Percentiles rank a stretch among this genome's conserved stretches.
Conservation (phyloP, 2,113 vertebrate species). For the Planiliza haematocheilus region DNA sequence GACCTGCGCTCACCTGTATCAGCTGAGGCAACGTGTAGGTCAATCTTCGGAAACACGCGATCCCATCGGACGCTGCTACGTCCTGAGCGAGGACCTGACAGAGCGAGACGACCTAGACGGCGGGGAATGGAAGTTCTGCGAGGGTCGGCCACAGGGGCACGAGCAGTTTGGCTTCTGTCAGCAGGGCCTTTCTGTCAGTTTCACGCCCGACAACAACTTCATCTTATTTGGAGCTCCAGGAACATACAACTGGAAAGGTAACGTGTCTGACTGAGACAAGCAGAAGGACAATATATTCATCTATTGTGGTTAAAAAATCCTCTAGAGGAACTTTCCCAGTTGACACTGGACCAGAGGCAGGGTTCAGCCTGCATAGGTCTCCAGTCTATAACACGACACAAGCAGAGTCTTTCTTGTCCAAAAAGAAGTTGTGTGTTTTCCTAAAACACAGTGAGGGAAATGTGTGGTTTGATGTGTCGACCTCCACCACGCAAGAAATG, state of each 20-base stretch:
- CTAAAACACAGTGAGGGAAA: not conserved
- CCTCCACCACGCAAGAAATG: too few species aligned
- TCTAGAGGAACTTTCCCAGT: too few species aligned
- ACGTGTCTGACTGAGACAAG: not conserved
- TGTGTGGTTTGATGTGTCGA: not conserved
- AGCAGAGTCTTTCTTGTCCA: not conserved
- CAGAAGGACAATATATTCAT: not conserved
- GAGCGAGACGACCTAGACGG: constrained; percentile 90
- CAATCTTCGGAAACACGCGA: constrained; percentile 91
- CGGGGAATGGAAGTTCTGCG: constrained; percentile 96
- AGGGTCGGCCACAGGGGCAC: constrained; percentile 92
- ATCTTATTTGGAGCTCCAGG: constrained; percentile 94
- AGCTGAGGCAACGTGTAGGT: constrained; percentile 88
- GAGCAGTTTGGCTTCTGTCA: constrained; percentile 97
- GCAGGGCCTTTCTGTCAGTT: constrained; percentile 92
- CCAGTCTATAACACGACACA: too few species aligned
- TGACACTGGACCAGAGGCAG: too few species aligned
- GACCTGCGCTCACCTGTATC: constrained; percentile 95
- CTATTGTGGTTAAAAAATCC: too few species aligned
- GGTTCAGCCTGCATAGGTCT: too few species aligned
- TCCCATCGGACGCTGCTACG: constrained; percentile 93
- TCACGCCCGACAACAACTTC: constrained; percentile 92
- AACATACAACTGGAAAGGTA: constrained; percentile 99
- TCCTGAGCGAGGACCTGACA: constrained; percentile 92
- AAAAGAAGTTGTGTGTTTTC: not conserved